Evolutionary conservation across 2,113 vertebrate species (phyloP), one percentile per base, ranked within the genome.

Genomic region (Burhinus bistriatus): DNA sequence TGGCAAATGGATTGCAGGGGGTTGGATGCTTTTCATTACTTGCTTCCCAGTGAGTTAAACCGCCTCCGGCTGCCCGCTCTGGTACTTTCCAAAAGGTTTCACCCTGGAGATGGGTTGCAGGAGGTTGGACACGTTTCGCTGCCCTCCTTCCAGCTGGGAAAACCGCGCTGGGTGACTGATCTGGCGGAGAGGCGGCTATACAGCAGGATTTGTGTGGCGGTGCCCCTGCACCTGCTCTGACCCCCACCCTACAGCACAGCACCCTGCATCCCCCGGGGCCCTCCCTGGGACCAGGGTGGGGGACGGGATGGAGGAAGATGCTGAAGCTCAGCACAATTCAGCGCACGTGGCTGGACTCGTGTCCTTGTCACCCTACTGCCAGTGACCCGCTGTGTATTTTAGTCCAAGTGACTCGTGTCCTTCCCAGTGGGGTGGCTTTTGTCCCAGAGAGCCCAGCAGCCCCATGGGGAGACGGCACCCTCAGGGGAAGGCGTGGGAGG

Each of bases 41-140:
- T 3, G 2, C 44, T 91, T 89, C 4, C 42, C 57, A 65, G 36
- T 0, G 1, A 32, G 15, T 71, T 57, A 85, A 75, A 70, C 7
- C 0, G 0, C 18, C 52, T 69, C 77, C 3, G 9, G n/a, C 80
- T 92, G 36, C 36, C 38, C 1, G 1, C 5, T 59, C 38, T 0
- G 3, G 27, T 71, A 38, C 42, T 87, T 92, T 68, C 42, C 4
- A 2, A 34, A 64, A 64, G 51, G 14, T 62, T 95, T 83, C 20
- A 58, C 22, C 11, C 12, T 0, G 2, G 40, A 73, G 17, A 23
- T 25, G 54, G 5, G 11, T 49, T 77, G n/a, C 49, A 77, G 89
- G 18, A 89, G 34, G 34, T 12, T 36, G 32, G 64, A 34, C 36
- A 12, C 19, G 5, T 69, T 77, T 71, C 18, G 25, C 12, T 49